Base-by-base conservation (phyloP, 2,113 vertebrate genomes). In the Camelus dromedarius region DNA sequence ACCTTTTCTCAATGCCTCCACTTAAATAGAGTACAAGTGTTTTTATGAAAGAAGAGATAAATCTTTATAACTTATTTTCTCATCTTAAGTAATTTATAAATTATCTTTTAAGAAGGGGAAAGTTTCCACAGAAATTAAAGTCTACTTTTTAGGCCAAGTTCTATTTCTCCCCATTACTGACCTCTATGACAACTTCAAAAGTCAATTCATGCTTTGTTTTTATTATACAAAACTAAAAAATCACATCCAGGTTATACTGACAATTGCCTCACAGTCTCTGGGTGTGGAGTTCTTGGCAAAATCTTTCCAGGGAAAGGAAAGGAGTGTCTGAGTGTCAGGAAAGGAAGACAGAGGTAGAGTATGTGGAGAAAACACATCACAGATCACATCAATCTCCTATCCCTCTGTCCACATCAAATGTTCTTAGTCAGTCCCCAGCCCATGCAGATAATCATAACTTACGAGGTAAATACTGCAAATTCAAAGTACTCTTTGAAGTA, bases 1-100 rank as follows among this genome's bases (percentile, higher is more conserved):
- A 98, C 98, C 95, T 98, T 98, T 97, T 96, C 96, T 95, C 93
- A 96, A 89, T 92, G 50, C 94, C 97, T 97, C 92, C 94, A 97
- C 95, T 98, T 98, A 94, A 92, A 96, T 81, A 98, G 95, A 96
- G 92, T 80, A 96, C 95, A 98, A 97, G 95, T 96, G 94, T 98
- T 98, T 98, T 97, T 97, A 98, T 96, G 56, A 93, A 98, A 87
- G 67, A 89, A 42, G 66, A 97, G 88, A 96, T 95, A 98, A 97
- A 97, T 96, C 66, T 60, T 75, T 96, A 93, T 24, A 81, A 67
- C 87, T 70, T 93, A 35, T 77, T 89, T 97, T 88, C 83, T 95
- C 30, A 69, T 46, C 38, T 46, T 92, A 84, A 85, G 10, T 73
- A 87, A 92, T 79, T 50, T 75, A 52, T 66, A 85, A 84, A 83